Percentiles rank a stretch among this genome's conserved stretches.
These are phyloP conservation scores for Metellina segmentata DNA, from an alignment of 2,888 invertebrate genomes.

Conservation along the genomic window DNA sequence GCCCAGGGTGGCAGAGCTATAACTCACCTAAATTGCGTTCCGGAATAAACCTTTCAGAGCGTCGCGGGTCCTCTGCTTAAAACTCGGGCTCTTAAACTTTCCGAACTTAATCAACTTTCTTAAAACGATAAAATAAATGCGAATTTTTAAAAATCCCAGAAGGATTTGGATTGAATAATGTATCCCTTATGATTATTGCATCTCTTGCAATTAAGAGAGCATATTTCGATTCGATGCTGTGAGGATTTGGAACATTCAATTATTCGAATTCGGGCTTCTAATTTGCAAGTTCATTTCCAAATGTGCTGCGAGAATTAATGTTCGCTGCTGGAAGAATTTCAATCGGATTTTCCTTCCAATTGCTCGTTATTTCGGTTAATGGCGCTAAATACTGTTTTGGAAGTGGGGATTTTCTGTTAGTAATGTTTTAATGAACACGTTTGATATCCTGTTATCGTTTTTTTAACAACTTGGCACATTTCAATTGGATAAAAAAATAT, in stretches of 20 bases:
- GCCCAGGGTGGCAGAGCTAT: background rate
- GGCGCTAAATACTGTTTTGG: background rate
- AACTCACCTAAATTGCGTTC: conserved; percentile 20
- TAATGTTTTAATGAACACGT: too few relatives aligned
- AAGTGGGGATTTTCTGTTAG: background rate
- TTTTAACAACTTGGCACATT: too few relatives aligned
- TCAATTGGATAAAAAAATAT: too few relatives aligned
- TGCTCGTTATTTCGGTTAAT: background rate
- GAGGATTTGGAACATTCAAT: background rate
- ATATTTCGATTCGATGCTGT: background rate
- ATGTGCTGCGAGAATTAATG: background rate
- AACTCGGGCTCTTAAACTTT: background rate
- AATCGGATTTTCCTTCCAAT: background rate
- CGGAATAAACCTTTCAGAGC: conserved; percentile 10
- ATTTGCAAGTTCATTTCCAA: background rate
- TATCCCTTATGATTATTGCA: background rate
- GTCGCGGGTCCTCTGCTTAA: background rate
- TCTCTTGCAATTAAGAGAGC: background rate
- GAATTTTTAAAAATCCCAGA: background rate
- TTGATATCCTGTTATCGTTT: too few relatives aligned
- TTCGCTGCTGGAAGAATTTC: background rate
- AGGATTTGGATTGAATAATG: background rate
- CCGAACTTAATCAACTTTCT: conserved; percentile 6
- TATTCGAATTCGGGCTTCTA: background rate
- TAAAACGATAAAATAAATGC: background rate